Evolutionary conservation across 2,113 vertebrate species (phyloP).

Genomic region (Falcunculus frontatus): DNA sequence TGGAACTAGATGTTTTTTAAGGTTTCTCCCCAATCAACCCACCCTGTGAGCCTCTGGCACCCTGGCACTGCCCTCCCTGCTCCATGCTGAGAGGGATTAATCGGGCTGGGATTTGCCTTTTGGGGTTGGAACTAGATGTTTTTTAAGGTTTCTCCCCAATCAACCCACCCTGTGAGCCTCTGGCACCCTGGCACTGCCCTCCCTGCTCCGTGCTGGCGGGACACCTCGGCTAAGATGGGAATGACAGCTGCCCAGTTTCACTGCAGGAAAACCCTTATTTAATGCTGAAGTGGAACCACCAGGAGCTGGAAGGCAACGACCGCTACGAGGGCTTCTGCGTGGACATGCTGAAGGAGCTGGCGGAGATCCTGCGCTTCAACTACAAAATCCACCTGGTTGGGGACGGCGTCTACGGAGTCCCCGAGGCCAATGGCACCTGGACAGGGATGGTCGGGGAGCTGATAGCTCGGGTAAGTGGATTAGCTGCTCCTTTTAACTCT

Average conservation of each 20-base stretch:
- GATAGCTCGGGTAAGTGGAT: conserved; percentile 85
- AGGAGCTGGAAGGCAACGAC: conserved; percentile 91
- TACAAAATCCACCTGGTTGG: conserved; percentile 93
- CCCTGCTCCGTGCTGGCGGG: neutral
- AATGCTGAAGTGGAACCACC: conserved; percentile 94
- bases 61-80: too few species aligned
- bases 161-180: rapidly evolving
- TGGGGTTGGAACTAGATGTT: rapidly evolving
- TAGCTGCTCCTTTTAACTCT: neutral
- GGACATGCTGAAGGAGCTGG: conserved; percentile 96
- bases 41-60: too few species aligned
- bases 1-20: rapidly evolving
- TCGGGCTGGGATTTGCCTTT: rapidly evolving
- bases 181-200: neutral
- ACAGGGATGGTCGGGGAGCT: conserved; percentile 97
- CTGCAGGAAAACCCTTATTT: conserved; percentile 98
- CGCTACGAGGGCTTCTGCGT: conserved; percentile 97
- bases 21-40: too few species aligned
- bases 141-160: neutral
- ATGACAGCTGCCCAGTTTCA: conserved; percentile 80
- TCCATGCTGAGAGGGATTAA: neutral
- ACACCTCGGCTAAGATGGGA: conserved; percentile 72
- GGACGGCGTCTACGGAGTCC: conserved; percentile 88
- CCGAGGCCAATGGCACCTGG: conserved; percentile 92
- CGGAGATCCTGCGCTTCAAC: conserved; percentile 92